phyloP scores from a whole-genome alignment of 2,797 vertebrate species.

The Nannoperca australis region DNA sequence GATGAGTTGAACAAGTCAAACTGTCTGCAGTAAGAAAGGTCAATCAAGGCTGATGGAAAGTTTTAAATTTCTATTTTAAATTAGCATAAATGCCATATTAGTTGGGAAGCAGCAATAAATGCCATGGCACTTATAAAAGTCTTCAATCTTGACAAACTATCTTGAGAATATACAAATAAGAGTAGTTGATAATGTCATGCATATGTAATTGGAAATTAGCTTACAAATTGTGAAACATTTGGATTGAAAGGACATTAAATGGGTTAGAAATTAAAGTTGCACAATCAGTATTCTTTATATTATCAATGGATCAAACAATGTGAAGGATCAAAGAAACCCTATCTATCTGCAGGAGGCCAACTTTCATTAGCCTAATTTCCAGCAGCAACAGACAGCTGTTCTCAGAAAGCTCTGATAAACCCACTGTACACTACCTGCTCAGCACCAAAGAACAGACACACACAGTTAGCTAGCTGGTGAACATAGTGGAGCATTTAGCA shows the following conservation, averaged over 20 bases:
- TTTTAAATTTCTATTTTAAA: not conserved
- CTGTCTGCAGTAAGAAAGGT: not conserved
- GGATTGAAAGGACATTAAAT: not conserved
- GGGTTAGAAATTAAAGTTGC: not conserved
- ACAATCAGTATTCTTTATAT: too few species aligned
- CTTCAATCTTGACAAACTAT: slow-evolving; percentile 6
- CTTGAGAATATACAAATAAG: not conserved
- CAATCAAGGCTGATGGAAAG: not conserved
- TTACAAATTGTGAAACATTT: not conserved
- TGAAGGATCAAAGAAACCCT: too few species aligned
- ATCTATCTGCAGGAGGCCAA: too few species aligned
- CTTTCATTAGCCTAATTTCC: not conserved
- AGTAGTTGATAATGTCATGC: too few species aligned
- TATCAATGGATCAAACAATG: too few species aligned
- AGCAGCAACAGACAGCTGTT: not conserved
- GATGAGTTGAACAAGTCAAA: slow-evolving; percentile 10
- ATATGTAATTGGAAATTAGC: not conserved
- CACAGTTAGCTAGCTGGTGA: not conserved
- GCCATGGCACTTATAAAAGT: not conserved
- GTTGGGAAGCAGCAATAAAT: slow-evolving; percentile 15
- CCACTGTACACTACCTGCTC: not conserved
- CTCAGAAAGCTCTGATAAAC: slow-evolving; percentile 3
- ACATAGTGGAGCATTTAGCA: too few species aligned
- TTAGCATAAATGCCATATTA: slow-evolving; percentile 10
- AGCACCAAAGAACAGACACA: not conserved